Base-by-base conservation (phyloP, 2,888 invertebrate genomes). In the Platerodrilus igneus region DNA sequence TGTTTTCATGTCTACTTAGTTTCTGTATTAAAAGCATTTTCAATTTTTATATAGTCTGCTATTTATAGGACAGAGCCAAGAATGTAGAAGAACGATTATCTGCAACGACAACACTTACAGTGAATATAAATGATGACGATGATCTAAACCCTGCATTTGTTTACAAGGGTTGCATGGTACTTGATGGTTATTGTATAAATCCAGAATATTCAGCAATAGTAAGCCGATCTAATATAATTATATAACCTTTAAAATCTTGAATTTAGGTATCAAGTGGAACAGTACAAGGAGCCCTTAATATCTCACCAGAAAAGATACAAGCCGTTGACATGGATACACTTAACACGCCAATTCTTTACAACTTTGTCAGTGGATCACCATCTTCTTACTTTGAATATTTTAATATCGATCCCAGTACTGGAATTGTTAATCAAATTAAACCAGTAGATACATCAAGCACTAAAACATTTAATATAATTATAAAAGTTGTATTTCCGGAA, bases 71-170 rank as follows among this genome's bases (percentile, higher is more conserved):
- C 70, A 85, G 89, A 55, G 87, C 91, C 2, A 77, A 83, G 51
- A 88, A 88, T 59, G 75, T 77, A 17, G 76, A 79, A 9, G 81
- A 84, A 56, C 76, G 90, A 30, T 73, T 87, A 37, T 85, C 91
- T 0, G 82, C 88, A 9, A 90, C 90, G 13, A 85, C 91, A 1
- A 91, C 87, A 0, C 68, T 94, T 43, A 87, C 85, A 0, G 83
- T 94, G 2, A 84, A 86, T 56, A 80, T 94, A 7, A 77, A 81
- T 55, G 93, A 93, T 57, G 91, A 88, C 28, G 92, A 93, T 60
- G 93, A 93, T 60, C 85, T 89, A 60, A 90, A 89, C 61, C 92
- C 92, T 0, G 88, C 89, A 1, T 93, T 92, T 61, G 86, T 89
- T 45, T 91, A 91, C 69, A 82, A 86, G 54, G 88, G 88, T 8